Conservation (phyloP, 2,113 vertebrate species). For the Thymallus thymallus region DNA sequence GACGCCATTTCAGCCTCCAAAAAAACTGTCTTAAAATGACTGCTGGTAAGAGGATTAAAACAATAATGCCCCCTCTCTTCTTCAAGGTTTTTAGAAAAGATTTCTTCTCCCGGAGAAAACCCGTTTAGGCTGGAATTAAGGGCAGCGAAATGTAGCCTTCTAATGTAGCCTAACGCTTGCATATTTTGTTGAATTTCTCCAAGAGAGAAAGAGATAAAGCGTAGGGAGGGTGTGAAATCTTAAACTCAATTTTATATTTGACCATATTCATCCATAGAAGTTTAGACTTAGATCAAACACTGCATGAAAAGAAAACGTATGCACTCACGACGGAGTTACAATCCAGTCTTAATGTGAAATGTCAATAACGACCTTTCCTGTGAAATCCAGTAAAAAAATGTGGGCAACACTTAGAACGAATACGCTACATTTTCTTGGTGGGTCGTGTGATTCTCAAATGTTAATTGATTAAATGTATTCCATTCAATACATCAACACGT, state of each 20-base stretch:
- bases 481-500: not conserved
- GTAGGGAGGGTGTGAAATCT: slow-evolving; percentile 39
- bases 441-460: not conserved
- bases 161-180: slow-evolving; percentile 81
- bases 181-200: slow-evolving; percentile 80
- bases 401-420: not conserved
- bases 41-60: slow-evolving; percentile 99
- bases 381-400: not conserved
- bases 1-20: slow-evolving; percentile 91
- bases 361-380: not conserved
- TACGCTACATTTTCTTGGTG: not conserved
- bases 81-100: slow-evolving; percentile 95
- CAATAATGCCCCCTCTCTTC: slow-evolving; percentile 96
- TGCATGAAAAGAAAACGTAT: slow-evolving; percentile 27
- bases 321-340: not conserved
- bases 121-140: slow-evolving; percentile 99
- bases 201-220: not conserved
- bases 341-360: not conserved
- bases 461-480: not conserved
- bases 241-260: slow-evolving; percentile 67
- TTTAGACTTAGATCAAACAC: slow-evolving; percentile 44
- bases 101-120: slow-evolving; percentile 96
- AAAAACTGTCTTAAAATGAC: slow-evolving; percentile 89
- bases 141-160: slow-evolving; percentile 88
- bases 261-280: slow-evolving; percentile 47